Percentiles rank a stretch among this genome's conserved stretches.
Conservation (phyloP, 53 echinoderm and acorn worm species). For the Arbacia lixula region DNA sequence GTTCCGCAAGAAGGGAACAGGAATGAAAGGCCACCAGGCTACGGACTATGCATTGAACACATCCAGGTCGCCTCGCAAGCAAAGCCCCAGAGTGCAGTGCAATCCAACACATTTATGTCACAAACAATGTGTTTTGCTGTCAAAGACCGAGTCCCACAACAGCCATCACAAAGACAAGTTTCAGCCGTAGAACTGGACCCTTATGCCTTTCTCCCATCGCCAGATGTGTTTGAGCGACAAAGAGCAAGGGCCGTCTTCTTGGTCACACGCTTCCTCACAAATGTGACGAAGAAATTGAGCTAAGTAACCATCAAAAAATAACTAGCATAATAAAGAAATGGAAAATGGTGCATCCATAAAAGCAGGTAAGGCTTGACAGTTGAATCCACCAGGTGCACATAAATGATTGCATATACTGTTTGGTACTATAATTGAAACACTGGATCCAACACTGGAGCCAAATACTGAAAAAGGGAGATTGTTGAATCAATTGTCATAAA, state of each 20-base stretch:
- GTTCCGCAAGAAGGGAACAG: not conserved
- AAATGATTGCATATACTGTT: too few relatives aligned
- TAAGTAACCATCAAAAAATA: too few relatives aligned
- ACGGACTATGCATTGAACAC: not conserved
- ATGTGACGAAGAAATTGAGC: too few relatives aligned
- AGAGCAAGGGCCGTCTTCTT: constrained; percentile 12
- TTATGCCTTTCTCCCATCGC: constrained; percentile 13
- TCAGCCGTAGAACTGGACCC: constrained; percentile 6
- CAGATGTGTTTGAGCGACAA: constrained; percentile 10
- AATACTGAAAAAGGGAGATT: too few relatives aligned
- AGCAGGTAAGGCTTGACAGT: too few relatives aligned
- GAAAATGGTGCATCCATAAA: too few relatives aligned
- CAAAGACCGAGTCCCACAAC: not conserved
- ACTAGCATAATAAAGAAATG: too few relatives aligned
- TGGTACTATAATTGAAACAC: too few relatives aligned
- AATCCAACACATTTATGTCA: not conserved
- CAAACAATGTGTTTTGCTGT: constrained; percentile 9
- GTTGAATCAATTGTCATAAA: too few relatives aligned
- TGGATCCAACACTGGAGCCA: too few relatives aligned
- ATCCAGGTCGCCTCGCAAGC: not conserved
- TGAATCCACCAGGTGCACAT: too few relatives aligned
- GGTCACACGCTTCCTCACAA: not conserved
- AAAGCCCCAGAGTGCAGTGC: too few relatives aligned
- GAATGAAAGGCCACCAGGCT: not conserved
- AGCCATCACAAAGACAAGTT: not conserved